Conservation (phyloP, 2,113 vertebrate genomes). For the Melanerpes formicivorus region DNA sequence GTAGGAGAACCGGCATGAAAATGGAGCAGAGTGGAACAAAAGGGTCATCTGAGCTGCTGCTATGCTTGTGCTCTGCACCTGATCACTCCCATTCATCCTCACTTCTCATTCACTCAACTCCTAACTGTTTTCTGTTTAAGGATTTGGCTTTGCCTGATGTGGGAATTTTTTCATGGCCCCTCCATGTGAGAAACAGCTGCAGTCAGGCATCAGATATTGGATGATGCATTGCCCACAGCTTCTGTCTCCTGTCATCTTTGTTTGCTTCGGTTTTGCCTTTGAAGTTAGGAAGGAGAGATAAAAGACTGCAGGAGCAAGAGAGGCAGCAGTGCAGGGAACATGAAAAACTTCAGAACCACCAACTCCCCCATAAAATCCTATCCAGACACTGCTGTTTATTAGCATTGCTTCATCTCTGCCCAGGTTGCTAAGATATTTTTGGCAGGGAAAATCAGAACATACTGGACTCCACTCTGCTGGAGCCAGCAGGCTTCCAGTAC, state of each 20-base stretch:
- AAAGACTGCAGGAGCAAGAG: neutral
- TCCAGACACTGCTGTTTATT: slow-evolving; percentile 18
- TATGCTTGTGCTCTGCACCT: neutral
- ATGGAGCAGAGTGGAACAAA: neutral
- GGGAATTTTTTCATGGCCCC: neutral
- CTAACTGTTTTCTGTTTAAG: neutral
- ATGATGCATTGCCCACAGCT: slow-evolving; percentile 1
- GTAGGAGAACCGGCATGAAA: neutral
- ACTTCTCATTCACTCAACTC: neutral
- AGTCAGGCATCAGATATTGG: neutral
- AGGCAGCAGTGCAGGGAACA: neutral
- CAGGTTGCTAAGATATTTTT: slow-evolving; percentile 25
- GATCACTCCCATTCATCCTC: neutral
- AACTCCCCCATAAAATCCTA: slow-evolving; percentile 1
- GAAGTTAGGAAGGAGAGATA: slow-evolving; percentile 30
- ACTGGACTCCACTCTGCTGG: slow-evolving; percentile 6
- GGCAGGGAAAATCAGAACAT: slow-evolving; percentile 36
- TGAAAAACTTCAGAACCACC: neutral
- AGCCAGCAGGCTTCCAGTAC: slow-evolving; percentile 28
- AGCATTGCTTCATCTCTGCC: neutral
- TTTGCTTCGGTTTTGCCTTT: slow-evolving; percentile 32
- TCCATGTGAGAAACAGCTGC: neutral
- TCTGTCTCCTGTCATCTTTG: neutral
- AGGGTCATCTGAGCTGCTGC: neutral
- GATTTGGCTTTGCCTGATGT: neutral